These are phyloP conservation scores for Hydropotes inermis DNA, from an alignment of 2,113 vertebrate species.

Conservation along the genomic window DNA sequence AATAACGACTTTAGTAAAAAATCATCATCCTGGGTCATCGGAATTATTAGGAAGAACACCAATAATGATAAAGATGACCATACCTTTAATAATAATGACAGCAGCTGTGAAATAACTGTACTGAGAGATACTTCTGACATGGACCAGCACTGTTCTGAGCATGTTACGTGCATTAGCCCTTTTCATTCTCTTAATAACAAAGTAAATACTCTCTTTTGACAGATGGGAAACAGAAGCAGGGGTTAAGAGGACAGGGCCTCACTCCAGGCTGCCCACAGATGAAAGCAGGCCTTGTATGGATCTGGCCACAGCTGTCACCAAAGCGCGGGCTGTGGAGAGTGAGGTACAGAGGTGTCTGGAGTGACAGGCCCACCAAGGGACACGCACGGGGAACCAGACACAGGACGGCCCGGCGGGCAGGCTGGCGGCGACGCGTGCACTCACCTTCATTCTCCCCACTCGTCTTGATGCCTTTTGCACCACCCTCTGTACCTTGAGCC, in stretches of 20 bases:
- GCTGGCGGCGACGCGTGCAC: slow-evolving; percentile 57
- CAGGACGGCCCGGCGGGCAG: not conserved
- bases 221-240: not conserved
- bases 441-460: slow-evolving; percentile 95
- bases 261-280: not conserved
- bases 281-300: not conserved
- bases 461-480: slow-evolving; percentile 89
- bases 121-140: rapidly evolving
- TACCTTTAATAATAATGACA: not conserved
- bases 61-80: not conserved
- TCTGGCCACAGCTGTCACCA: not conserved
- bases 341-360: not conserved
- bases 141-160: not conserved
- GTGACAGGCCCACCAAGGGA: not conserved
- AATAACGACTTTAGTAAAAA: not conserved
- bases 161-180: not conserved
- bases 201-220: not conserved
- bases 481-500: slow-evolving; percentile 89
- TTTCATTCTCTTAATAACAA: not conserved
- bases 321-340: not conserved
- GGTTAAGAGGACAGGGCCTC: not conserved
- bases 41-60: not conserved
- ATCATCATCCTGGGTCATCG: not conserved
- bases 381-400: not conserved
- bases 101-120: rapidly evolving